Evolutionary conservation across 2,888 invertebrate genomes (phyloP).

Genomic region (Formica aserva): DNA sequence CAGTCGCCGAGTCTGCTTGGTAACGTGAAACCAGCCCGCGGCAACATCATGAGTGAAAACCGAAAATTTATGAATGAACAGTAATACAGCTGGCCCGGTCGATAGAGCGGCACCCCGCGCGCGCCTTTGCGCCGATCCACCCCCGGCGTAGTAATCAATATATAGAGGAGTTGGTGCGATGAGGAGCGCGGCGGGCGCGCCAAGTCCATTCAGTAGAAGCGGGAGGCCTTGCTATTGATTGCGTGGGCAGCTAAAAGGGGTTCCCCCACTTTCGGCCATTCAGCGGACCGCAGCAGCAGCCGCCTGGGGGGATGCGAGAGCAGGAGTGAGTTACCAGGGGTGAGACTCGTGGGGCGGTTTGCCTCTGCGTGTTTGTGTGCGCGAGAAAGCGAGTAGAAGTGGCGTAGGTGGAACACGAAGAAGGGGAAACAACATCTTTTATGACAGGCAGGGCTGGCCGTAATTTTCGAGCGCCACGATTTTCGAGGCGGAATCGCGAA

Average conservation of each 20-base stretch:
- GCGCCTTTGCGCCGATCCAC: conserved; percentile 53
- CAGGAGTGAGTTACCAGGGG: conserved; percentile 50
- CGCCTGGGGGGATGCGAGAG: conserved; percentile 52
- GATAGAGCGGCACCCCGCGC: conserved; percentile 81
- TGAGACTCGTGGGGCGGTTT: conserved; percentile 8
- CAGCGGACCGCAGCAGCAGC: conserved; percentile 67
- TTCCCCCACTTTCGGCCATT: conserved; percentile 71
- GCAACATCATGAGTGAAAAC: conserved; percentile 71
- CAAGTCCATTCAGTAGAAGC: conserved; percentile 85
- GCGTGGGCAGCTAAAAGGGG: conserved; percentile 80
- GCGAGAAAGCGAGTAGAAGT: conserved; percentile 34
- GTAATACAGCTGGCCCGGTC: conserved; percentile 84
- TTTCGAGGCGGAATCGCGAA: not conserved
- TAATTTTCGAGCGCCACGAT: conserved; percentile 34
- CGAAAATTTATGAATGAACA: conserved; percentile 85
- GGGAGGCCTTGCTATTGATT: conserved; percentile 83
- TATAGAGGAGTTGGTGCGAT: conserved; percentile 74
- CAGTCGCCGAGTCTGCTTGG: not conserved
- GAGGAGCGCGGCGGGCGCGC: conserved; percentile 78
- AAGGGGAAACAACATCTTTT: conserved; percentile 35
- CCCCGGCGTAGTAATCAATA: conserved; percentile 84
- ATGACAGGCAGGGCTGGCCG: conserved; percentile 29
- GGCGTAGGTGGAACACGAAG: conserved; percentile 27
- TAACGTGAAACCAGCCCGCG: not conserved
- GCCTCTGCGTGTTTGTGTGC: not conserved